phyloP scores from a whole-genome alignment of 1,140 invertebrate genomes.

The Cydia amplana region DNA sequence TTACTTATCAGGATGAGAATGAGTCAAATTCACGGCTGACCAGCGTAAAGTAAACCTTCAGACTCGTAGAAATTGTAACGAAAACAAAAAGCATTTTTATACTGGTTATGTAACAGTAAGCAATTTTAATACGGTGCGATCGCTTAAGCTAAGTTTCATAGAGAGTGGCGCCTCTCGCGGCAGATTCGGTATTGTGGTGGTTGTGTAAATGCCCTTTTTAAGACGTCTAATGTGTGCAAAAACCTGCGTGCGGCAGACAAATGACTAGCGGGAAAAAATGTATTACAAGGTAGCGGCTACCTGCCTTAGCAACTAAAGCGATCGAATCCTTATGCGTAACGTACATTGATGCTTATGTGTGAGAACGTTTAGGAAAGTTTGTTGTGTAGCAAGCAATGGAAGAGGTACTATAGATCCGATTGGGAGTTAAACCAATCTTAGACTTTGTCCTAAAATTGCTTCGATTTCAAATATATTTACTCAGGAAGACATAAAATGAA shows the following conservation, averaged over 20 bases:
- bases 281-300: slow-evolving; percentile 48
- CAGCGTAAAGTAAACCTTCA: neutral
- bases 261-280: slow-evolving; percentile 52
- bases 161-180: neutral
- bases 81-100: neutral
- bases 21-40: neutral
- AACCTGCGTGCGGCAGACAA: slow-evolving; percentile 52
- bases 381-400: slow-evolving; percentile 16
- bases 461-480: slow-evolving; percentile 56
- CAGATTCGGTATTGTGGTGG: neutral
- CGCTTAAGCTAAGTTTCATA: neutral
- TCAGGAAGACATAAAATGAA: slow-evolving; percentile 51
- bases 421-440: slow-evolving; percentile 11
- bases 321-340: neutral
- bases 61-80: neutral
- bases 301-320: slow-evolving; percentile 19
- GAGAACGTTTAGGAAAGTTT: neutral
- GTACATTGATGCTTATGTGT: neutral
- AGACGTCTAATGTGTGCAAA: slow-evolving; percentile 56
- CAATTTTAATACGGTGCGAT: neutral
- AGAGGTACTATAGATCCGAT: neutral
- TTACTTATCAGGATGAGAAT: neutral
- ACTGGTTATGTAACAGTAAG: neutral
- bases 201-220: slow-evolving; percentile 52
- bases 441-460: slow-evolving; percentile 44